A percentile compares a stretch with the other conserved stretches of the same genome.
Evolutionary conservation across 2,888 invertebrate species (phyloP).

Genomic region (Cataglyphis livida): DNA sequence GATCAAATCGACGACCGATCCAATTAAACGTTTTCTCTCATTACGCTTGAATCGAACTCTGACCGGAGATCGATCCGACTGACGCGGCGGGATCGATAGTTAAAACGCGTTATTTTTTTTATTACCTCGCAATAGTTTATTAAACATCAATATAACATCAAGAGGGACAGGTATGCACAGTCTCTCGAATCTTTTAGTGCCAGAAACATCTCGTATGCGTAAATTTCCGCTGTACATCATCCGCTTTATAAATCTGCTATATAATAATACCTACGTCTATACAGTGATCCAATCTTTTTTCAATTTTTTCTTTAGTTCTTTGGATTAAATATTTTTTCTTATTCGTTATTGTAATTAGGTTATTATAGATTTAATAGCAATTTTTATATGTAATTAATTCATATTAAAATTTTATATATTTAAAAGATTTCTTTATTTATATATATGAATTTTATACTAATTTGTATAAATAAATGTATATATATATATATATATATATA

Average conservation of each 20-base stretch:
- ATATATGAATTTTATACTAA: not conserved
- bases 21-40: conserved; percentile 66
- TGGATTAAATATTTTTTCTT: not conserved
- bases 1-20: conserved; percentile 63
- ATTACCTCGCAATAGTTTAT: conserved; percentile 48
- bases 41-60: conserved; percentile 55
- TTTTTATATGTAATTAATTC: not conserved
- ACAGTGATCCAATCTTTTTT: conserved; percentile 4
- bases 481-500: no score
- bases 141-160: conserved; percentile 44
- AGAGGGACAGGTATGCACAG: conserved; percentile 1
- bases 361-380: not conserved
- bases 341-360: not conserved
- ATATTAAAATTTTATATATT: not conserved
- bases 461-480: not conserved
- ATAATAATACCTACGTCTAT: not conserved
- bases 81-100: conserved; percentile 53
- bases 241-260: not conserved
- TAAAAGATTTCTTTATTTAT: conserved; percentile 2
- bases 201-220: conserved; percentile 3
- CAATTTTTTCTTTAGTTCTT: not conserved
- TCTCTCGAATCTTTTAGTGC: conserved; percentile 25
- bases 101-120: conserved; percentile 49
- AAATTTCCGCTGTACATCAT: conserved; percentile 12
- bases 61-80: conserved; percentile 51